Conservation (phyloP, 1,140 invertebrate genomes). For the Leptopilina boulardi region DNA sequence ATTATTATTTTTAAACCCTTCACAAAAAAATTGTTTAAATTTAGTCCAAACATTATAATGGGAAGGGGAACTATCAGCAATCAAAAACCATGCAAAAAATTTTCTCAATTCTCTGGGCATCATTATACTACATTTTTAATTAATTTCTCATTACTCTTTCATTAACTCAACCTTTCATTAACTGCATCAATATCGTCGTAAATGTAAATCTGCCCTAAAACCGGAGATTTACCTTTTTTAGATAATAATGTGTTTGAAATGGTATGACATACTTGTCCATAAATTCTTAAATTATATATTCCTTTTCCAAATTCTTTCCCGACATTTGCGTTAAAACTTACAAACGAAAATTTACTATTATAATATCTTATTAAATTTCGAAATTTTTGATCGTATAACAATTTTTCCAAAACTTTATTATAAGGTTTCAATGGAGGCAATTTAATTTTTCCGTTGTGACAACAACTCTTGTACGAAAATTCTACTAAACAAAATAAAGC, state of each 20-base stretch:
- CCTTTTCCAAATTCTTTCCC: constrained; percentile 33
- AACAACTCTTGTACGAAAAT: constrained; percentile 46
- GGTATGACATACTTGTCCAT: constrained; percentile 37
- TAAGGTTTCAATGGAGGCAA: constrained; percentile 10
- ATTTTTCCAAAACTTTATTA: constrained; percentile 32
- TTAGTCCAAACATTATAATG: too few species aligned
- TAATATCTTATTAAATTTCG: constrained; percentile 40
- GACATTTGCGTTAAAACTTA: constrained; percentile 36
- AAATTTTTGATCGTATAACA: constrained; percentile 40
- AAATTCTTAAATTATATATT: constrained; percentile 45
- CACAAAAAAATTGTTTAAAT: too few species aligned
- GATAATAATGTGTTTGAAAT: constrained; percentile 16
- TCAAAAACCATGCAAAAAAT: too few species aligned
- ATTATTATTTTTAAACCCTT: too few species aligned
- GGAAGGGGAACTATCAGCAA: too few species aligned
- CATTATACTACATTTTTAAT: too few species aligned
- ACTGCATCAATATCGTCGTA: constrained; percentile 38
- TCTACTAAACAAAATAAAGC: constrained; percentile 44
- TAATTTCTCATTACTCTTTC: constrained; percentile 41
- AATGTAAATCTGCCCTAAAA: constrained; percentile 43
- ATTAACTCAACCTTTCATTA: constrained; percentile 6
- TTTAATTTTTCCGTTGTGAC: constrained; percentile 42
- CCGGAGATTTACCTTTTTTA: constrained; percentile 25
- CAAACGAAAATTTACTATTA: constrained; percentile 41
- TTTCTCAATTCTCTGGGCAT: too few species aligned